These are phyloP conservation scores for Myiotriccus ornatus DNA, from an alignment of 2,797 vertebrate species.

Conservation along the genomic window DNA sequence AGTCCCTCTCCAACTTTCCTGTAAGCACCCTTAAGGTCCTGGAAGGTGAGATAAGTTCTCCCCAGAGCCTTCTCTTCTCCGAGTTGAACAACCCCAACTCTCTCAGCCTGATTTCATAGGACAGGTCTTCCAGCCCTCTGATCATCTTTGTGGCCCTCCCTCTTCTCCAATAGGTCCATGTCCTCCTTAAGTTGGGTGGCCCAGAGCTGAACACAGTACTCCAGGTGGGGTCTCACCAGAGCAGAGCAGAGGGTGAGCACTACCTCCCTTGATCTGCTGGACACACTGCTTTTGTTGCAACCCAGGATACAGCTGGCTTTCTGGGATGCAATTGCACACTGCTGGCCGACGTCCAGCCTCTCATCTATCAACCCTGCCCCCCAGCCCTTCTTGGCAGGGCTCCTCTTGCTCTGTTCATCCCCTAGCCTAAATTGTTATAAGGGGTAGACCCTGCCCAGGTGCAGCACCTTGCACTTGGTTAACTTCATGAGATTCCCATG, in stretches of 20 bases:
- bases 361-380: not conserved
- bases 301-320: not conserved
- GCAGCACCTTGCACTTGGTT: not conserved
- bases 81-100: not conserved
- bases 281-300: not conserved
- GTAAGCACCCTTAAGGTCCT: not conserved
- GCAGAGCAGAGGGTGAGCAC: not conserved
- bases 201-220: not conserved
- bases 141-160: not conserved
- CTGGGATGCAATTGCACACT: not conserved
- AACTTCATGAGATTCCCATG: not conserved
- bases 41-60: not conserved
- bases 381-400: too few species aligned
- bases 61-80: not conserved
- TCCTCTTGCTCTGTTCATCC: not conserved
- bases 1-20: not conserved
- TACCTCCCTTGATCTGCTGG: not conserved
- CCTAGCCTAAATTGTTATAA: not conserved
- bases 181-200: not conserved
- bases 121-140: not conserved
- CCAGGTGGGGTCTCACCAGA: not conserved
- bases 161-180: not conserved
- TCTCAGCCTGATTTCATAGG: not conserved
- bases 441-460: not conserved
- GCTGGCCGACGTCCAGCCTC: not conserved